Evolutionary conservation across 2,113 vertebrate genomes (phyloP).

Genomic region (Heptranchias perlo): DNA sequence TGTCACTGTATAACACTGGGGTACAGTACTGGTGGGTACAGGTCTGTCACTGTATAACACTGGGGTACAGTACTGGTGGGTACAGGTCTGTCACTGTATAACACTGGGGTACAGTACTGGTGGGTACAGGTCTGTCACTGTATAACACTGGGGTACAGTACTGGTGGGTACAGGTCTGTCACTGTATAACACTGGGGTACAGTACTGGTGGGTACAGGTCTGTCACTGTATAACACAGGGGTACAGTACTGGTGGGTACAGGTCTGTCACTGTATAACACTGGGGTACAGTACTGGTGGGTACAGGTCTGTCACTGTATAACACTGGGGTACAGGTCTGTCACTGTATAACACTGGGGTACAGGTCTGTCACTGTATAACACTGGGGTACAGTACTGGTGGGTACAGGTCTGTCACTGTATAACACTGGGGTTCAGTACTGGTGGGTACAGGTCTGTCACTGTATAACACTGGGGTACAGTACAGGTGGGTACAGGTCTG

Average conservation of each 20-base stretch:
- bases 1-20: neutral
- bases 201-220: neutral
- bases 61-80: neutral
- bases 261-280: neutral
- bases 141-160: neutral
- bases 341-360: neutral
- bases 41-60: neutral
- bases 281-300: neutral
- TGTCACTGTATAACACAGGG: too few relatives aligned
- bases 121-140: neutral
- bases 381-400: neutral
- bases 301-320: neutral
- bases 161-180: neutral
- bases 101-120: neutral
- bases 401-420: neutral
- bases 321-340: neutral
- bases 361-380: neutral
- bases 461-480: neutral
- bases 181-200: neutral
- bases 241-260: neutral
- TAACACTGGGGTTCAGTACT: neutral
- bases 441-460: too few relatives aligned
- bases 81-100: neutral
- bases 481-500: neutral
- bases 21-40: neutral